Percentiles rank a stretch among this genome's conserved stretches.
Conservation (phyloP, 2,888 invertebrate genomes). For the Acrobasis suavella region DNA sequence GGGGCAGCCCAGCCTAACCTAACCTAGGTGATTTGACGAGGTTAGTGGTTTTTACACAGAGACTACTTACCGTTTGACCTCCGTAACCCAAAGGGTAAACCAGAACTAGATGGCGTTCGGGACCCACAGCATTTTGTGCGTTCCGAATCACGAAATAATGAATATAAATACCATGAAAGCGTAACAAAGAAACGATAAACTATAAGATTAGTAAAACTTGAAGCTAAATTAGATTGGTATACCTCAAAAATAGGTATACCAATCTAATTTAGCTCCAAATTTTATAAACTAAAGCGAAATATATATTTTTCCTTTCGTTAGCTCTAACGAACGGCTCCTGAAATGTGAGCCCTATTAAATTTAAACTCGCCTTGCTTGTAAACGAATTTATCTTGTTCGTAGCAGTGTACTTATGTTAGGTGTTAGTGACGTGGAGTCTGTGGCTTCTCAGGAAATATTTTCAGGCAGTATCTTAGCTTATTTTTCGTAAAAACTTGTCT, state of each 20-base stretch:
- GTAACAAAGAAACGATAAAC: background rate
- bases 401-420: background rate
- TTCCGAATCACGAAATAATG: too few species aligned
- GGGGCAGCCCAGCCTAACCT: too few species aligned
- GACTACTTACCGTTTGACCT: too few species aligned
- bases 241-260: background rate
- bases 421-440: background rate
- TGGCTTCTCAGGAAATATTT: background rate
- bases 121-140: too few species aligned
- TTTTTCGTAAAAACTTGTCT: too few species aligned
- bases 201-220: too few species aligned
- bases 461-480: too few species aligned
- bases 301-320: slow-evolving; percentile 30
- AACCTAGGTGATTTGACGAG: too few species aligned
- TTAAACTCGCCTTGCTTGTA: slow-evolving; percentile 27
- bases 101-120: too few species aligned
- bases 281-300: slow-evolving; percentile 4
- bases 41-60: too few species aligned
- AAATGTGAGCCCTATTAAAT: slow-evolving; percentile 33
- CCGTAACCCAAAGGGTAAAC: too few species aligned
- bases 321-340: slow-evolving; percentile 29
- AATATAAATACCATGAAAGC: background rate
- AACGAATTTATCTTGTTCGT: slow-evolving; percentile 5
- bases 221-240: too few species aligned
- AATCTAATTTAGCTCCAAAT: background rate